phyloP scores from a whole-genome alignment of 2,888 invertebrate genomes.

The Creontiades dilutus region DNA sequence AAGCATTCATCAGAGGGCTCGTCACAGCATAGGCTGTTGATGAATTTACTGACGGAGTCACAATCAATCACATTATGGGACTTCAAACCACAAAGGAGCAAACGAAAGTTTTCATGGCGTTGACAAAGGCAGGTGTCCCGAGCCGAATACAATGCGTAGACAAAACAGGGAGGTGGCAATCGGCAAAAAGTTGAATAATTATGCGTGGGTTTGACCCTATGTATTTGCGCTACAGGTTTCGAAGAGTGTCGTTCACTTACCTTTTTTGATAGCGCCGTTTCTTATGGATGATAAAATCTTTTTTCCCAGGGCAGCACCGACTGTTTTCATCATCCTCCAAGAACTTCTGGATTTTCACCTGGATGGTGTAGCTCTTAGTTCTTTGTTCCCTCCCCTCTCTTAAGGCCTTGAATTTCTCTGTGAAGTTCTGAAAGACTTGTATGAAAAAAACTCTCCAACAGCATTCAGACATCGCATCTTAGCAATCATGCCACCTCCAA shows the following conservation, averaged over 20 bases:
- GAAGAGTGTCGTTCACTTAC: conserved; percentile 62
- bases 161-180: conserved; percentile 29
- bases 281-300: conserved; percentile 34
- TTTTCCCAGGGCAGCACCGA: conserved; percentile 38
- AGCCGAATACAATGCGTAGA: conserved; percentile 3
- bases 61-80: conserved; percentile 49
- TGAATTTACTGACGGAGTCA: background rate
- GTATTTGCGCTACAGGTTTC: conserved; percentile 51
- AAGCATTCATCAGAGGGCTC: conserved; percentile 42
- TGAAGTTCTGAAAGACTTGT: conserved; percentile 47
- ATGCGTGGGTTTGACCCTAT: background rate
- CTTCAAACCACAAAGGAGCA: conserved; percentile 8
- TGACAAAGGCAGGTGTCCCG: conserved; percentile 61
- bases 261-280: conserved; percentile 44
- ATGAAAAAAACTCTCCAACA: conserved; percentile 49
- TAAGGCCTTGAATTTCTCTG: conserved; percentile 36
- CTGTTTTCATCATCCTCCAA: conserved; percentile 50
- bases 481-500: no score
- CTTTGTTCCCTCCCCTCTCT: background rate
- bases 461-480: no score
- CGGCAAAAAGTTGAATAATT: conserved; percentile 63
- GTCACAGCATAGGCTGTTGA: conserved; percentile 58
- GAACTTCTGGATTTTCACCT: conserved; percentile 52
- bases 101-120: conserved; percentile 38
- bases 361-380: background rate